Conservation (phyloP, 2,797 vertebrate genomes). For the Calcarius lapponicus region DNA sequence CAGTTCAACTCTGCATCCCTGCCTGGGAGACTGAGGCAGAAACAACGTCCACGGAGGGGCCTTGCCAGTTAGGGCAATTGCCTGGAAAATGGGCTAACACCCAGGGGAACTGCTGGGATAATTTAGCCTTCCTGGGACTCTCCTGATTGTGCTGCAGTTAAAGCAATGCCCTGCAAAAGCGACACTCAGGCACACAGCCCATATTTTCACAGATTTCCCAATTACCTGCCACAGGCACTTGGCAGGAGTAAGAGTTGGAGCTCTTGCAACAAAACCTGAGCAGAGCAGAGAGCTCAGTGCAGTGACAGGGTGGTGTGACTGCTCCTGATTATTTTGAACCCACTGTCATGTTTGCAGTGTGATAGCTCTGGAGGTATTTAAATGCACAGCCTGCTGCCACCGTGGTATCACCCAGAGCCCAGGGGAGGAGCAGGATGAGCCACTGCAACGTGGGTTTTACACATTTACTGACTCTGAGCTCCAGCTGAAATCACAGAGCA, state of each 20-base stretch:
- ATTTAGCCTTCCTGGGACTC: not conserved
- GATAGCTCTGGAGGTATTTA: not conserved
- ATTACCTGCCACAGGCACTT: not conserved
- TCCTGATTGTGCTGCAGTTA: not conserved
- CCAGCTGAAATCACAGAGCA: not conserved
- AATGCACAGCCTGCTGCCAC: not conserved
- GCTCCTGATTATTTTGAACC: not conserved
- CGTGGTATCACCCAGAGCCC: not conserved
- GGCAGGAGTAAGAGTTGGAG: not conserved
- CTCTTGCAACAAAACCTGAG: not conserved
- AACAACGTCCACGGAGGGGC: not conserved
- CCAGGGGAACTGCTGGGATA: not conserved
- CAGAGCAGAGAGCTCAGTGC: accelerated
- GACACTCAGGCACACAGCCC: not conserved
- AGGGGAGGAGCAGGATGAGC: not conserved
- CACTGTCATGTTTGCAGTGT: not conserved
- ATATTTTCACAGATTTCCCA: not conserved
- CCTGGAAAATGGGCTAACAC: not conserved
- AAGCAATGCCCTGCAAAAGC: not conserved
- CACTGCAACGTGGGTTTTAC: accelerated
- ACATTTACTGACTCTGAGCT: not conserved
- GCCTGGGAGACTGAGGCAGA: not conserved
- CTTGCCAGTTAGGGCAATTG: not conserved
- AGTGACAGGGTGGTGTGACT: not conserved
- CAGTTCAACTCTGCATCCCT: not conserved